Base-by-base conservation (phyloP, 2,888 invertebrate species). In the Cyclophora albipunctata region DNA sequence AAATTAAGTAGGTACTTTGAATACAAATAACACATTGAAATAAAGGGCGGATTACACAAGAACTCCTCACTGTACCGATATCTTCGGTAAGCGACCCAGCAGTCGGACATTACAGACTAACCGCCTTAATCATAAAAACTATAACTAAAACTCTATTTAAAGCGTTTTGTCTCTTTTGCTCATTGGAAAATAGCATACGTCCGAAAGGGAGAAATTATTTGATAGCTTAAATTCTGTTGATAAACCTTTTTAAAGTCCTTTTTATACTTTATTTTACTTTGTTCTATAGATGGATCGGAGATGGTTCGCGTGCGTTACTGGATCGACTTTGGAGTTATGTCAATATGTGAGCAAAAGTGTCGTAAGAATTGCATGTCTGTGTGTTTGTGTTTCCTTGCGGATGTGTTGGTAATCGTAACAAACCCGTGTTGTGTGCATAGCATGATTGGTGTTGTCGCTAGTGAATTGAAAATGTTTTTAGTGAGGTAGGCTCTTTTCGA, bases 361-460 rank as follows among this genome's bases (percentile, higher is more conserved):
- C 55, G 63, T 58, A 63, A 62, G 53, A 49, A 60, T 60, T 60
- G 58, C 54, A 50, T 55, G 47, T 59, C 45, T 42, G 6, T 20
- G 40, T 40, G 33, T 40, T 33, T 37, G 7, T 35, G 33, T 46
- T 46, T 33, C 45, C 20, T 2, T 45, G 45, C 7, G 7, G 45
- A 45, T 33, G 34, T 45, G 5, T 43, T 43, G 33, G 20, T 43
- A 7, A n/a, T 43, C 43, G 33, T 3, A 6, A 7, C 33, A 43
- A 41, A 20, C 20, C 20, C 20, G 20, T 20, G 20, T 37, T 37
- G 5, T 37, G 37, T 37, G 5, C 5, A 5, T 37, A 37, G 37
- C 37, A 37, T 37, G 37, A 5, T 37, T 37, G 37, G 5, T 37
- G 37, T 37, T 37, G 37, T 37, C 5, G 37, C 37, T 5, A 37